Evolutionary conservation across 2,113 vertebrate species (phyloP).

Genomic region (Motacilla alba): DNA sequence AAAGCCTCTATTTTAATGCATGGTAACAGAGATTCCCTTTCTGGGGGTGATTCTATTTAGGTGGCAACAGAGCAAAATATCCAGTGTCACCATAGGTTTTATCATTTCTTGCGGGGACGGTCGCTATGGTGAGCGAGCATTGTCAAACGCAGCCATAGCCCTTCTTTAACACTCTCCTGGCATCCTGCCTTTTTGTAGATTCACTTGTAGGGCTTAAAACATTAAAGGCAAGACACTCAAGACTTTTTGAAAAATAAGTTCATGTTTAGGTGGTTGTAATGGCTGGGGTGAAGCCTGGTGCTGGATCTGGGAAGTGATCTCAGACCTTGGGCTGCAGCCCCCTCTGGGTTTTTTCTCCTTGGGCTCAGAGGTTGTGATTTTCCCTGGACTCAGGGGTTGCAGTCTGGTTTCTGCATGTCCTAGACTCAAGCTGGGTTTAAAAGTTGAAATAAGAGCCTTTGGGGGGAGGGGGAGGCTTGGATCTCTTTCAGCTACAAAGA

Average conservation of each 20-base stretch:
- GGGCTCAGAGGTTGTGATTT: neutral
- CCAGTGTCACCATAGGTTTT: slow-evolving; percentile 31
- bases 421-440: neutral
- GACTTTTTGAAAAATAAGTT: neutral
- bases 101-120: neutral
- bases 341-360: neutral
- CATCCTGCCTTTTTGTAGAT: neutral
- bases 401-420: neutral
- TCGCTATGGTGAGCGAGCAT: slow-evolving; percentile 22
- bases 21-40: slow-evolving; percentile 42
- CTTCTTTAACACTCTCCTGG: slow-evolving; percentile 50
- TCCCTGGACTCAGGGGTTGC: neutral
- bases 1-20: slow-evolving; percentile 26
- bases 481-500: slow-evolving; percentile 5
- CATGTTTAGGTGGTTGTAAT: neutral
- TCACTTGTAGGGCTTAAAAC: neutral
- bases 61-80: slow-evolving; percentile 33
- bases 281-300: neutral
- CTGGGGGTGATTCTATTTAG: slow-evolving; percentile 31
- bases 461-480: slow-evolving; percentile 2
- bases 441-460: slow-evolving; percentile 40
- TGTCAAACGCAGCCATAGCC: neutral
- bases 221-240: neutral
- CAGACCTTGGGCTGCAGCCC: neutral
- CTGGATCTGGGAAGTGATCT: neutral